A percentile compares a stretch with the other conserved stretches of the same genome.
Evolutionary conservation across 2,888 invertebrate species (phyloP).

Genomic region (Nasonovia ribisnigri): DNA sequence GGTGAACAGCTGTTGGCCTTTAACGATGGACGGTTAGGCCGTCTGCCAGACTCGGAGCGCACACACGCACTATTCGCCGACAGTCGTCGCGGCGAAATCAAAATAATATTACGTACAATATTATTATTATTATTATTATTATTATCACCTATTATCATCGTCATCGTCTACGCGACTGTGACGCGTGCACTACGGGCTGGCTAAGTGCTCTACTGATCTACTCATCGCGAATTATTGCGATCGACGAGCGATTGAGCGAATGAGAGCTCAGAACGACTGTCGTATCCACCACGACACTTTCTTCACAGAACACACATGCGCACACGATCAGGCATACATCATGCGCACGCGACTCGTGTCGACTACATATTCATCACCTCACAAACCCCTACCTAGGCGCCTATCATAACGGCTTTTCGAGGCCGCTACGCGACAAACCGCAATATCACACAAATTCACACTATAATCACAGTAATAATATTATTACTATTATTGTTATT

Average conservation of each 20-base stretch:
- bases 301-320: not conserved
- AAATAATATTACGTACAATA: not conserved
- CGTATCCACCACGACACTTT: not conserved
- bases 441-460: not conserved
- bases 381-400: not conserved
- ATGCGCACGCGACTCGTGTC: not conserved
- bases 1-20: slow-evolving; percentile 1
- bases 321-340: not conserved
- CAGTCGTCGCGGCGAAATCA: not conserved
- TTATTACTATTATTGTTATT: not conserved
- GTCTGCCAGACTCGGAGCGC: not conserved
- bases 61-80: not conserved
- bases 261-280: not conserved
- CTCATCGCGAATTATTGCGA: not conserved
- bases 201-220: no score
- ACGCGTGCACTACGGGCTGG: not conserved
- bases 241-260: not conserved
- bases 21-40: not conserved
- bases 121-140: not conserved
- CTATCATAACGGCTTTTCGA: not conserved
- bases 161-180: not conserved
- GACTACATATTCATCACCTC: not conserved
- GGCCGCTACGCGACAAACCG: not conserved
- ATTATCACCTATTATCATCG: not conserved
- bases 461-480: not conserved